These are phyloP conservation scores for Hydrotaea cyrtoneurina DNA, from an alignment of 2,888 invertebrate genomes.

Conservation along the genomic window DNA sequence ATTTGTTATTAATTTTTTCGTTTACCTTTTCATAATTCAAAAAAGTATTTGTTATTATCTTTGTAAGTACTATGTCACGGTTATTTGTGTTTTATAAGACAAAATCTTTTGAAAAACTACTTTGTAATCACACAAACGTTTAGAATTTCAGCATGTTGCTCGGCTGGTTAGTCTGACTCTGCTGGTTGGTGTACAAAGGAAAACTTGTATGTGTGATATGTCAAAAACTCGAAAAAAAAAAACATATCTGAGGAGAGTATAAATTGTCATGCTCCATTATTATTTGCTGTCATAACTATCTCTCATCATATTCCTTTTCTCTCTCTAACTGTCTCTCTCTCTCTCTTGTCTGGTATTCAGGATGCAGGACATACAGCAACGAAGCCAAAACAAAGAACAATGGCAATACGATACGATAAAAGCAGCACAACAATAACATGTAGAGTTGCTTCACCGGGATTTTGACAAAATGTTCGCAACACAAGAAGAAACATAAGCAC, in stretches of 20 bases:
- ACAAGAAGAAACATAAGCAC: slow-evolving; percentile 23
- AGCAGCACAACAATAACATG: not conserved
- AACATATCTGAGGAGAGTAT: slow-evolving; percentile 32
- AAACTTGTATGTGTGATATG: slow-evolving; percentile 55
- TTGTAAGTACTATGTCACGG: too few species aligned
- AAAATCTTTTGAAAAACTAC: not conserved
- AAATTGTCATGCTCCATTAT: slow-evolving; percentile 49
- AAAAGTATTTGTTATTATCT: not conserved
- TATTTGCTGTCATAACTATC: slow-evolving; percentile 15
- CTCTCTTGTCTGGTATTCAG: not conserved
- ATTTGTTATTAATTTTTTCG: not conserved
- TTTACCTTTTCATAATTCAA: not conserved
- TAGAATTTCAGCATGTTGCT: slow-evolving; percentile 61
- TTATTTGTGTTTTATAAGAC: not conserved
- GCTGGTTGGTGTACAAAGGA: slow-evolving; percentile 41
- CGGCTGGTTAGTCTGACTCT: not conserved
- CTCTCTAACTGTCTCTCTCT: not conserved
- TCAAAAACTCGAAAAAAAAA: slow-evolving; percentile 29
- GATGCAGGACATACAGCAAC: slow-evolving; percentile 32
- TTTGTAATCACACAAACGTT: slow-evolving; percentile 19
- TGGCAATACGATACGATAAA: not conserved
- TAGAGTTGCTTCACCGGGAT: not conserved
- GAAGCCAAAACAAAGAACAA: not conserved
- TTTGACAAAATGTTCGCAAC: slow-evolving; percentile 37
- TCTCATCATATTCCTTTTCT: slow-evolving; percentile 10